These are phyloP conservation scores for Rhyacophila evoluta DNA, from an alignment of 2,888 invertebrate species.

Conservation along the genomic window DNA sequence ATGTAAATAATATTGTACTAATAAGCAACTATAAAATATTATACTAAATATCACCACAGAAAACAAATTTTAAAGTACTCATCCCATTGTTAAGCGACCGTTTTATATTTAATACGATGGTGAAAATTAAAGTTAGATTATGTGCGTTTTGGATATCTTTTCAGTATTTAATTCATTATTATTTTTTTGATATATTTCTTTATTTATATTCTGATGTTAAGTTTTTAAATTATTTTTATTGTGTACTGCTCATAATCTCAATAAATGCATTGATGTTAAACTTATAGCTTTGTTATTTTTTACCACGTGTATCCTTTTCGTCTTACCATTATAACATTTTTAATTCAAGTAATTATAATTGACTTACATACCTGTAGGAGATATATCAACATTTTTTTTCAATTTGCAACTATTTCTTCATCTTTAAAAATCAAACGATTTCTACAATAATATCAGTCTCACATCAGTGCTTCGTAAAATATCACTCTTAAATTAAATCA, in stretches of 20 bases:
- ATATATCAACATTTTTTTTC: too few relatives aligned
- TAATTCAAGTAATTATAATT: too few relatives aligned
- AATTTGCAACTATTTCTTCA: too few relatives aligned
- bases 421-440: too few relatives aligned
- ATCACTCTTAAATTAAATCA: too few relatives aligned
- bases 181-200: neutral
- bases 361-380: too few relatives aligned
- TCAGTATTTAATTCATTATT: too few relatives aligned
- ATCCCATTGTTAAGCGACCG: neutral
- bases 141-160: too few relatives aligned
- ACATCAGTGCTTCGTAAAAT: too few relatives aligned
- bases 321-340: too few relatives aligned
- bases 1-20: slow-evolving; percentile 21
- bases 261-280: slow-evolving; percentile 51
- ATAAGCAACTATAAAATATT: neutral
- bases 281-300: slow-evolving; percentile 7
- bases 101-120: neutral
- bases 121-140: neutral
- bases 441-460: too few relatives aligned
- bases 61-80: neutral
- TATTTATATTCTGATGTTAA: neutral
- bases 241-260: slow-evolving; percentile 44
- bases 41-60: neutral
- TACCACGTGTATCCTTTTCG: neutral
- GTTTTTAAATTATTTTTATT: slow-evolving; percentile 32